Evolutionary conservation across 2,113 vertebrate species (phyloP), one percentile per base, ranked within the genome.

Genomic region (Nesogale talazaci): DNA sequence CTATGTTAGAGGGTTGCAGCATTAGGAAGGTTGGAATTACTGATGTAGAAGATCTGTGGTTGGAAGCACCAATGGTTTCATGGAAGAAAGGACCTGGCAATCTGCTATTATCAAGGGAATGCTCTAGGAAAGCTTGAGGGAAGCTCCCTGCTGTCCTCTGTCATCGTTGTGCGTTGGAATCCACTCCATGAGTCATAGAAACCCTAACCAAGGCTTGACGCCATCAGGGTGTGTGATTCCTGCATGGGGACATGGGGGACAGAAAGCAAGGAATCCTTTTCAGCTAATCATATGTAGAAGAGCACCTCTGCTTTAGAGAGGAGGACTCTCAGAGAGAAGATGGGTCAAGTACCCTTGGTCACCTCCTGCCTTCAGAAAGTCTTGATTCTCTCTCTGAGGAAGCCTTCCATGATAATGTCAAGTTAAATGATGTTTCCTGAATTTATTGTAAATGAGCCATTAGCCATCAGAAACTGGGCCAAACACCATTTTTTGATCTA

Each of bases 401-500:
- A 87, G 42, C 59, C 85, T 94, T 76, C 67, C 74, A 57, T 46
- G 63, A 74, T 69, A n/a, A 80, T 42, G 63, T 14, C 38, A 91
- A 65, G 40, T 74, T 83, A 89, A 89, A 84, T 92, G 70, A 83
- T 67, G 2, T 61, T 93, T 80, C 63, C 70, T 88, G 63, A 63
- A 2, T 90, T 88, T 92, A 61, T 80, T 63, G 74, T 75, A 27
- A 69, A 81, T 81, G 61, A 25, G 46, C 14, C 27, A 88, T 59
- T 80, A 69, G 63, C 59, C 46, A 90, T 92, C 67, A 57, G 56
- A 90, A 88, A 61, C 34, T 86, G 57, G 83, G 61, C 69, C 34
- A 82, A 38, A 74, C 90, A 61, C 67, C 86, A 88, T 94, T 93
- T 94, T 42, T 56, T 46, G 16, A 81, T 76, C 36, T 42, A 78